These are phyloP conservation scores for Aethes cnicana DNA, from an alignment of 2,888 invertebrate genomes.

Conservation along the genomic window DNA sequence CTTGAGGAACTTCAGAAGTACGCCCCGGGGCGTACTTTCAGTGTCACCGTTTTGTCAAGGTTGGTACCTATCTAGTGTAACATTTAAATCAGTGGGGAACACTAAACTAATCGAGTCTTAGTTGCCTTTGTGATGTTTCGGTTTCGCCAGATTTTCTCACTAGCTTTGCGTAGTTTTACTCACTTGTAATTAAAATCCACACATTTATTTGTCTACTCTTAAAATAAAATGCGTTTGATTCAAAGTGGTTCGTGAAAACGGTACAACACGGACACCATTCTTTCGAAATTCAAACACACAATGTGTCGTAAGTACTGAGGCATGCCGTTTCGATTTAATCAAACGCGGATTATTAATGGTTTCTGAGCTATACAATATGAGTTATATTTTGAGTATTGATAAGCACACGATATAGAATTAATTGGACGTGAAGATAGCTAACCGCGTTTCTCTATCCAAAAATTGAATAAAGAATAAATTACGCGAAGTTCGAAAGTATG, in stretches of 20 bases:
- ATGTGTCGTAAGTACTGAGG: slow-evolving; percentile 50
- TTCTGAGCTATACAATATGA: slow-evolving; percentile 36
- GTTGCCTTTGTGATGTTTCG: too few species aligned
- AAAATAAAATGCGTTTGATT: too few species aligned
- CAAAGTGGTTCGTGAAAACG: slow-evolving; percentile 41
- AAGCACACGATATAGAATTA: slow-evolving; percentile 38
- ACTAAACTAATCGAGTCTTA: too few species aligned
- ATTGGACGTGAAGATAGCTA: slow-evolving; percentile 45
- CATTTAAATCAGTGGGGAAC: too few species aligned
- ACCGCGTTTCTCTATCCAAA: slow-evolving; percentile 7
- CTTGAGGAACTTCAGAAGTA: too few species aligned
- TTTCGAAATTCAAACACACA: slow-evolving; percentile 54
- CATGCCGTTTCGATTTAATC: slow-evolving; percentile 58
- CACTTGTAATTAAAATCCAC: too few species aligned
- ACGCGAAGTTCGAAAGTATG: not conserved
- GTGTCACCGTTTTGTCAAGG: too few species aligned
- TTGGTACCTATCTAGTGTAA: too few species aligned
- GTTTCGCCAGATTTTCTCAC: too few species aligned
- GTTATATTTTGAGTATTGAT: slow-evolving; percentile 41
- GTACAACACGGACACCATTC: slow-evolving; percentile 41
- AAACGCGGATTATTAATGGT: slow-evolving; percentile 62
- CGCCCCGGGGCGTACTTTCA: too few species aligned
- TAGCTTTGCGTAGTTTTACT: too few species aligned
- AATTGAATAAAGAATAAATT: slow-evolving; percentile 10
- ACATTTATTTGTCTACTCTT: too few species aligned